Base-by-base conservation (phyloP, 2,888 invertebrate genomes). In the Meloe dianella region DNA sequence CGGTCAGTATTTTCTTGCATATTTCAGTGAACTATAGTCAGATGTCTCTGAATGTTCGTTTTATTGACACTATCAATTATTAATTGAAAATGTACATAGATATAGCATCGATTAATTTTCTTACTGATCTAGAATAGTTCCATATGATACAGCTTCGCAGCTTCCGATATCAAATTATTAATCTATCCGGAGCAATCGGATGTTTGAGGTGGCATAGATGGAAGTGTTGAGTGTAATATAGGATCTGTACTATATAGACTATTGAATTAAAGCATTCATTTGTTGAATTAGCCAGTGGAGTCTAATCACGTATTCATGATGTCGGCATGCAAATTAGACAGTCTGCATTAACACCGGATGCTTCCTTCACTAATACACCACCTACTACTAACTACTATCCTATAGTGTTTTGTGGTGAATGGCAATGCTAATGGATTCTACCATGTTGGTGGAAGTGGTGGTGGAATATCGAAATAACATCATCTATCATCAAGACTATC, bases 261-360 rank as follows among this genome's bases (percentile, higher is more conserved):
- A 51, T 51, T 51, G 51, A 51, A 51, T 51, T 51, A 51, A 51
- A 51, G 56, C 30, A 54, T 64, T 35, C 47, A 62, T 61, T 68
- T 65, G 68, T 68, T 68, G 68, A 68, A 68, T 68, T 65, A 65
- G 30, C 64, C 63, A 68, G 60, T 56, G 64, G 60, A 64, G 68
- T 65, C 68, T 74, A 74, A 74, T 74, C 72, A 71, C 70, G 72
- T 73, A 74, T 74, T 74, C 74, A 74, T 74, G 74, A 74, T 71
- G 71, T 67, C 63, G 68, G 70, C 68, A 74, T 74, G 74, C 71
- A 74, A 73, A 74, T 74, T 73, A 71, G 74, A 59, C 67, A 70
- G 72, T 74, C 24, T 51, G 72, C 74, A 74, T 74, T 74, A 74
- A 73, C 71, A 74, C 71, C 71, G 73, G 73, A 73, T 71, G 68